Conservation (phyloP, 2,797 vertebrate species). For the Lutjanus campechanus region DNA sequence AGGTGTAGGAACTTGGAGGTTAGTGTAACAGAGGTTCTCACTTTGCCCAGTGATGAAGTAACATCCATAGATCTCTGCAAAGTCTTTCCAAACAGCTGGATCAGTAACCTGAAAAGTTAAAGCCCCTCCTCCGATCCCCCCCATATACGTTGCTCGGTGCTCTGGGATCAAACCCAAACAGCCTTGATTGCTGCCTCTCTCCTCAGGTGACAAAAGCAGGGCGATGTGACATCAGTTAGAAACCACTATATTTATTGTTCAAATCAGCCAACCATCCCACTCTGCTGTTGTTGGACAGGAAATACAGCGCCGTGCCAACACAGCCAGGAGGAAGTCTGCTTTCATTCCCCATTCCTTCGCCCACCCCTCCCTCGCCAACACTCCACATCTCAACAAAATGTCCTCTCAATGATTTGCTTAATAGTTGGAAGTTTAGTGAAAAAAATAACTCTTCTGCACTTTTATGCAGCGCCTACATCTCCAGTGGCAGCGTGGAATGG, state of each 20-base stretch:
- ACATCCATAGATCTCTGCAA: conserved; percentile 55
- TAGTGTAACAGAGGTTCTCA: conserved; percentile 46
- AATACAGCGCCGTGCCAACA: conserved; percentile 68
- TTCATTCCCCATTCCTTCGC: conserved; percentile 66
- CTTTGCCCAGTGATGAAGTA: conserved; percentile 66
- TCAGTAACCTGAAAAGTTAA: conserved; percentile 58
- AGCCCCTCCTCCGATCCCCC: conserved; percentile 33
- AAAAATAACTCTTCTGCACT: conserved; percentile 18
- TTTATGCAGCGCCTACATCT: conserved; percentile 45
- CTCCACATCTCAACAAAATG: conserved; percentile 47
- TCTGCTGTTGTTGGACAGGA: conserved; percentile 84
- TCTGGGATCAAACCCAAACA: conserved; percentile 72
- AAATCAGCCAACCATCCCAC: conserved; percentile 78
- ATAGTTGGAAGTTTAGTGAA: conserved; percentile 34
- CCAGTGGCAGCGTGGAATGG: conserved; percentile 75
- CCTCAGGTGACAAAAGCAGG: conserved; percentile 71
- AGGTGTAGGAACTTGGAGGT: no score
- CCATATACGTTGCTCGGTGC: conserved; percentile 30
- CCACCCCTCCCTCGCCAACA: not conserved
- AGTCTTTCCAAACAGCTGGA: conserved; percentile 65
- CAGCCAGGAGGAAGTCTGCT: conserved; percentile 75
- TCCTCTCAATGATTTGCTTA: conserved; percentile 45
- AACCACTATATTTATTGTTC: conserved; percentile 82
- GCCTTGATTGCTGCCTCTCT: conserved; percentile 70
- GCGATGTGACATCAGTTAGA: conserved; percentile 73